Evolutionary conservation across 2,797 vertebrate genomes (phyloP).

Genomic region (Scarus forsteni): DNA sequence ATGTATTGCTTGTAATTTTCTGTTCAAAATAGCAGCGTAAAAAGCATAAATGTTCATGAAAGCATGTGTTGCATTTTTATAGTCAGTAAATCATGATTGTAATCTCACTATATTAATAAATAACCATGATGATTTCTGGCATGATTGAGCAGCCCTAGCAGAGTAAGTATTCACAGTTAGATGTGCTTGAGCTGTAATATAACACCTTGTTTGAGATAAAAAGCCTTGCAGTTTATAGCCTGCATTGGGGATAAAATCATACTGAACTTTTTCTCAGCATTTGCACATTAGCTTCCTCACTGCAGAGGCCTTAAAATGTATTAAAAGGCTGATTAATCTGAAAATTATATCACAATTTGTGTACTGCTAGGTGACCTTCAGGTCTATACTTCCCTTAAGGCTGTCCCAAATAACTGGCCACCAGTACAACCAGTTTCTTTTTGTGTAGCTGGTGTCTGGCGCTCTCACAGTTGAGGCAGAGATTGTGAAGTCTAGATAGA

Average conservation of each 20-base stretch:
- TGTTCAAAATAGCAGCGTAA: too few relatives aligned
- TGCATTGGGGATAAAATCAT: not conserved
- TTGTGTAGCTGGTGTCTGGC: slow-evolving; percentile 46
- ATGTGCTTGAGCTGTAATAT: too few relatives aligned
- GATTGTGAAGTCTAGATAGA: slow-evolving; percentile 81
- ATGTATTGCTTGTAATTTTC: too few relatives aligned
- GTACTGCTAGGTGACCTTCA: slow-evolving; percentile 2
- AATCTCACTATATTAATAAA: too few relatives aligned
- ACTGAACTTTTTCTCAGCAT: slow-evolving; percentile 9
- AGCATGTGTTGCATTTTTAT: too few relatives aligned
- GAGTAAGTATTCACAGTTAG: too few relatives aligned
- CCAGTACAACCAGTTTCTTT: slow-evolving; percentile 54
- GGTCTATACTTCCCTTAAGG: slow-evolving; percentile 4
- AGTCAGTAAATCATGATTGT: too few relatives aligned
- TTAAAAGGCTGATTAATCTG: not conserved
- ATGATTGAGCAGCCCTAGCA: too few relatives aligned
- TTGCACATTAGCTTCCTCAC: slow-evolving; percentile 36
- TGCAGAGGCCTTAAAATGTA: slow-evolving; percentile 15
- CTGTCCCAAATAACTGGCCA: slow-evolving; percentile 31
- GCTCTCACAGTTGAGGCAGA: slow-evolving; percentile 65
- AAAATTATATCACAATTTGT: slow-evolving; percentile 1
- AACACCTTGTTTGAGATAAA: too few relatives aligned
- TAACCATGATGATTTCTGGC: too few relatives aligned
- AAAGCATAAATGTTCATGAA: too few relatives aligned
- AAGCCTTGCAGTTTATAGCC: not conserved